Conservation (phyloP, 2,113 vertebrate species). For the Choloepus hoffmanni region DNA sequence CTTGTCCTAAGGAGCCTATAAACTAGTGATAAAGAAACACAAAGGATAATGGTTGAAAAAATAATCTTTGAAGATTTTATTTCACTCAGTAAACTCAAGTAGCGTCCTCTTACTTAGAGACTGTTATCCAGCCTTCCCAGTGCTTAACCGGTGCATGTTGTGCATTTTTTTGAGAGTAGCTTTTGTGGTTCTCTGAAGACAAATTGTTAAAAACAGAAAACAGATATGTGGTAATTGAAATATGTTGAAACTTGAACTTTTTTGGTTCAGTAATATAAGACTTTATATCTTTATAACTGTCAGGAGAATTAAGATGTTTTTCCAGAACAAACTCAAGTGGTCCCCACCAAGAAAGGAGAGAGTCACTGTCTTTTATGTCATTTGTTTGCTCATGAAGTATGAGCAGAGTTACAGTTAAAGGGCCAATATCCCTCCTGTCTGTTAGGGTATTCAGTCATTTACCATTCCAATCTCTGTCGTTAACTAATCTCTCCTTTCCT, state of each 20-base stretch:
- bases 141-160: not conserved
- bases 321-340: not conserved
- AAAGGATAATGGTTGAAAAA: not conserved
- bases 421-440: not conserved
- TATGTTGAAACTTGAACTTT: not conserved
- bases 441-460: not conserved
- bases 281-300: not conserved
- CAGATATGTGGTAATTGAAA: not conserved
- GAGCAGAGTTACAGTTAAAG: not conserved
- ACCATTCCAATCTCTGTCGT: not conserved
- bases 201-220: not conserved
- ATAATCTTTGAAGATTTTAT: not conserved
- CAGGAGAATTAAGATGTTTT: constrained; percentile 15
- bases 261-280: not conserved
- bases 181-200: constrained; percentile 19
- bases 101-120: not conserved
- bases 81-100: not conserved
- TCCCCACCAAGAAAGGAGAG: not conserved
- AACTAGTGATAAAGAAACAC: not conserved
- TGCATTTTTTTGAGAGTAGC: not conserved
- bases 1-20: not conserved
- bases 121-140: not conserved
- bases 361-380: not conserved
- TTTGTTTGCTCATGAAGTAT: not conserved
- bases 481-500: not conserved